Evolutionary conservation across 64 coral and sea anemone genomes (phyloP).

Genomic region (Stichodactyla mertensii): DNA sequence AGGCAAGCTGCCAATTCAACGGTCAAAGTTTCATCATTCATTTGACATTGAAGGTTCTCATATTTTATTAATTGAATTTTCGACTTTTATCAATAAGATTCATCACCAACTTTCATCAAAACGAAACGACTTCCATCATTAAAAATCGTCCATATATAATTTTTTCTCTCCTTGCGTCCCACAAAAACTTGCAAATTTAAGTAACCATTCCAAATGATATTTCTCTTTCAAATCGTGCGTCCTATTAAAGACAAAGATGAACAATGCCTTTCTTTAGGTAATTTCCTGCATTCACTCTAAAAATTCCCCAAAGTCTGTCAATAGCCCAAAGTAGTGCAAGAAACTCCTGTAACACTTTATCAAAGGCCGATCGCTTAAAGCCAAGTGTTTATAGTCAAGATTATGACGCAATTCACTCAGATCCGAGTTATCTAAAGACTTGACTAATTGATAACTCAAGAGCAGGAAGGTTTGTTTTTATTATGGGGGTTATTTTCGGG

Average conservation of each 20-base stretch:
- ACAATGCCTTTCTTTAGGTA: neutral
- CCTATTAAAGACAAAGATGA: neutral
- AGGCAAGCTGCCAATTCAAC: neutral
- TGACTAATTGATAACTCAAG: slow-evolving; percentile 6
- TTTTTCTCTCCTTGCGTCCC: too few relatives aligned
- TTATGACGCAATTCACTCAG: neutral
- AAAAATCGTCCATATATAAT: too few relatives aligned
- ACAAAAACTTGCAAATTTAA: too few relatives aligned
- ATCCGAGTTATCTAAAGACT: neutral
- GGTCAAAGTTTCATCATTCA: neutral
- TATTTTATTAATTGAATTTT: neutral
- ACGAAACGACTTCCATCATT: neutral
- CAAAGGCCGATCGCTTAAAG: neutral
- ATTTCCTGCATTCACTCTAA: neutral
- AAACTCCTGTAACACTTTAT: neutral
- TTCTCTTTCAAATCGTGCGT: too few relatives aligned
- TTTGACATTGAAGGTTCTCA: neutral
- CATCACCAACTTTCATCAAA: neutral
- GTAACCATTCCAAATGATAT: too few relatives aligned
- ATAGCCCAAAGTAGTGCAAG: neutral
- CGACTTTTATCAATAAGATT: neutral
- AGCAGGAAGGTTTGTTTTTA: neutral
- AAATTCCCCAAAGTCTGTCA: neutral
- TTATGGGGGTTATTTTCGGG: neutral
- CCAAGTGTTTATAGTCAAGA: neutral